phyloP scores from a whole-genome alignment of 92 coral and sea anemone species.

The Epizoanthus fatuus region DNA sequence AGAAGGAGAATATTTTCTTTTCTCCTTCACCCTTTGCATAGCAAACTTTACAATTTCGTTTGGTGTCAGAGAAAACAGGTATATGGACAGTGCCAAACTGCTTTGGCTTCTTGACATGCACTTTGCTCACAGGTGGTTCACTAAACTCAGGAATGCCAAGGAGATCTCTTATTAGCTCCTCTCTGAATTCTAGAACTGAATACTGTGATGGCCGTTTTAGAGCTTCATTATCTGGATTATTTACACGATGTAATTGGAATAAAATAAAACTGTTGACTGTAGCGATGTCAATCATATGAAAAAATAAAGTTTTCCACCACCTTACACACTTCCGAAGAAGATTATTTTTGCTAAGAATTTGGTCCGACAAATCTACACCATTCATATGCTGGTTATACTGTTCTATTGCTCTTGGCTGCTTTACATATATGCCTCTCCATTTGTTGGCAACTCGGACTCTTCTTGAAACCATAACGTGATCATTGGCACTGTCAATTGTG shows the following conservation, averaged over 20 bases:
- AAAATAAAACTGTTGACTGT: constrained; percentile 34
- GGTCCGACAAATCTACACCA: constrained; percentile 36
- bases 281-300: constrained; percentile 47
- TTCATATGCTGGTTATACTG: constrained; percentile 35
- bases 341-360: constrained; percentile 31
- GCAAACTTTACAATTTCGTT: constrained; percentile 37
- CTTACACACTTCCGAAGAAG: constrained; percentile 24
- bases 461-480: constrained; percentile 4
- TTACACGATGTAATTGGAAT: constrained; percentile 9
- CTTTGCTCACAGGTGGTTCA: background rate
- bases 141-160: constrained; percentile 14
- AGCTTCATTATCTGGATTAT: constrained; percentile 26
- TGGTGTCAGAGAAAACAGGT: background rate
- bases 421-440: constrained; percentile 15
- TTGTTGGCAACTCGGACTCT: constrained; percentile 3
- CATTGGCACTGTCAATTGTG: constrained; percentile 43
- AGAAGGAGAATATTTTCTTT: constrained; percentile 16
- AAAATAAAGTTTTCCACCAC: constrained; percentile 53
- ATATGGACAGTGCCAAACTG: constrained; percentile 8
- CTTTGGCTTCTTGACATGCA: background rate
- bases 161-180: constrained; percentile 8
- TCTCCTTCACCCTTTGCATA: constrained; percentile 7
- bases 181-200: constrained; percentile 34
- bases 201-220: constrained; percentile 31
- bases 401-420: constrained; percentile 39